Evolutionary conservation across 2,113 vertebrate genomes (phyloP).

Genomic region (Accipiter cooperii): DNA sequence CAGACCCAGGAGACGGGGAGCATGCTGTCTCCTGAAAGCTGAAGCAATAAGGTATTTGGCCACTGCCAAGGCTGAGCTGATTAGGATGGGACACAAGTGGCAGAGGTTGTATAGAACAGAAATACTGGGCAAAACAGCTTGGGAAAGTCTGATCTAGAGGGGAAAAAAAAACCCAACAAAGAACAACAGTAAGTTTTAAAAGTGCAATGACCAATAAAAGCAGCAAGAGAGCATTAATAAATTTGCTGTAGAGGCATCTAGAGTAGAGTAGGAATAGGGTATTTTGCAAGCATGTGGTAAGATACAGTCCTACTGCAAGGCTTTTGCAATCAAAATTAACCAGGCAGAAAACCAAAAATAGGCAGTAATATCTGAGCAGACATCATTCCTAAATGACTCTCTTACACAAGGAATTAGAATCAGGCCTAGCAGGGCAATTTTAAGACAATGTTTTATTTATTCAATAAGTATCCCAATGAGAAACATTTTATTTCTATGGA

Average conservation of each 20-base stretch:
- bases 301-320: neutral
- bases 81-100: neutral
- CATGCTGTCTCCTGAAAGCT: neutral
- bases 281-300: neutral
- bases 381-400: neutral
- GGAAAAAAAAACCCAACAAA: neutral
- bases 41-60: neutral
- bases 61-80: accelerated
- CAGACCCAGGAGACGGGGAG: neutral
- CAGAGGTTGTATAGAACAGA: neutral
- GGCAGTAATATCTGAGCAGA: neutral
- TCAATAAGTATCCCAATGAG: neutral
- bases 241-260: neutral
- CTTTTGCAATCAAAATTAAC: neutral
- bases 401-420: neutral
- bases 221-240: neutral
- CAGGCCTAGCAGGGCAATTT: neutral
- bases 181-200: neutral
- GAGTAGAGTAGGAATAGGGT: neutral
- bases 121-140: neutral
- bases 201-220: neutral
- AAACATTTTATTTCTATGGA: neutral
- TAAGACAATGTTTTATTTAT: neutral
- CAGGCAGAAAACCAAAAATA: neutral
- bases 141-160: neutral